A percentile compares a stretch with the other conserved stretches of the same genome.
These are phyloP conservation scores for Mnemiopsis leidyi DNA, from an alignment of 37 sponge, comb jelly and placozoan species.

Conservation along the genomic window DNA sequence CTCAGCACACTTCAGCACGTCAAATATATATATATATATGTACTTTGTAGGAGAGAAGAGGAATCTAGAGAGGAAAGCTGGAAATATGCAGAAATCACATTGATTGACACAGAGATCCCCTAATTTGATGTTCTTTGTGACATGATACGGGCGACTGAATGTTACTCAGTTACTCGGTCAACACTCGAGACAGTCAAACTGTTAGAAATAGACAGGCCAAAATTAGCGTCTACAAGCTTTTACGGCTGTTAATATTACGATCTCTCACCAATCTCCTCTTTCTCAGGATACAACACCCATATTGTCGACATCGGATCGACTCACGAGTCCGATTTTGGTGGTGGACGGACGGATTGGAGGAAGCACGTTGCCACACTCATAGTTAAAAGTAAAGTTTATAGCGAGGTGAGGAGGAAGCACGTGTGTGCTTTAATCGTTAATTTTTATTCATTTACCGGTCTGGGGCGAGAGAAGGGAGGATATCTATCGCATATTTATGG, in stretches of 20 bases:
- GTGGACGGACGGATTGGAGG: background rate
- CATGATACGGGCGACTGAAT: background rate
- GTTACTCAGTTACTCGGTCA: too few species aligned
- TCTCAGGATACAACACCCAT: constrained; percentile 13
- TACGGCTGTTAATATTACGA: background rate
- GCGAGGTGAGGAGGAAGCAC: background rate
- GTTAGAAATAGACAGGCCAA: background rate
- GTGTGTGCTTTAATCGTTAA: too few species aligned
- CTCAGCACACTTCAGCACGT: too few species aligned
- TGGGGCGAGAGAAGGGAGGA: too few species aligned
- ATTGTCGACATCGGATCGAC: background rate
- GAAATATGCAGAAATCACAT: background rate
- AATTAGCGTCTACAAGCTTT: background rate
- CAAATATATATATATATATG: too few species aligned
- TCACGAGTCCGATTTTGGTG: background rate
- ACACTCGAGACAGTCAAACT: background rate
- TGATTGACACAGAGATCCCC: background rate
- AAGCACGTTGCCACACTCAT: background rate
- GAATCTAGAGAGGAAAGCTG: background rate
- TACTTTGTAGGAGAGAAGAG: too few species aligned
- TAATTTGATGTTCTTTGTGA: background rate
- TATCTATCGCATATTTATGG: too few species aligned
- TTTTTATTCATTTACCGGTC: background rate
- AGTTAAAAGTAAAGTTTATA: constrained; percentile 6
- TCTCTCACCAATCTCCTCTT: background rate